phyloP scores from a whole-genome alignment of 1,140 invertebrate species.

The Nasonia giraulti region DNA sequence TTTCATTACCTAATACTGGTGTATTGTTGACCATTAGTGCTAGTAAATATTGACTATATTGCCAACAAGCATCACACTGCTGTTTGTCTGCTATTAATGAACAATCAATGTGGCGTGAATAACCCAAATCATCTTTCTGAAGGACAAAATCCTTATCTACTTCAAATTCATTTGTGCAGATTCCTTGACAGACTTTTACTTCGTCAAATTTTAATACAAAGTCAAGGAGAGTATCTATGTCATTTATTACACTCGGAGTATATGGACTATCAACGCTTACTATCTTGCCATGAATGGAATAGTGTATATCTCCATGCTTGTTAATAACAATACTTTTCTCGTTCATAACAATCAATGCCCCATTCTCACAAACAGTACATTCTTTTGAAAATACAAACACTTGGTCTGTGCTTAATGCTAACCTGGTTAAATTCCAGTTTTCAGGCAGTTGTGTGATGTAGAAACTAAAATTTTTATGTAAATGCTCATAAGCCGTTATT shows the following conservation, averaged over 20 bases:
- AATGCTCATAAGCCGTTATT: conserved; percentile 26
- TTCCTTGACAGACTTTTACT: conserved; percentile 45
- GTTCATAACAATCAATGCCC: conserved; percentile 36
- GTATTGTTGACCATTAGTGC: conserved; percentile 23
- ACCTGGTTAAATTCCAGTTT: conserved; percentile 40
- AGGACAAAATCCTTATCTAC: conserved; percentile 39
- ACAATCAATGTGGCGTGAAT: conserved; percentile 43
- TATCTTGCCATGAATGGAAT: conserved; percentile 43
- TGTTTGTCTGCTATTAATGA: conserved; percentile 34
- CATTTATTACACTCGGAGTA: conserved; percentile 8
- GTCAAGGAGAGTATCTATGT: conserved; percentile 38
- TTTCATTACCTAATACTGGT: conserved; percentile 44
- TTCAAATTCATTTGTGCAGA: conserved; percentile 43
- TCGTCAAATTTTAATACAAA: conserved; percentile 38
- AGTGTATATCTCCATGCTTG: conserved; percentile 29
- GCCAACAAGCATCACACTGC: conserved; percentile 45
- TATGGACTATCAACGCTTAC: not conserved
- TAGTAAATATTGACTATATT: conserved; percentile 48
- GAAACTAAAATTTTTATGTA: conserved; percentile 27
- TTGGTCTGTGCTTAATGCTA: conserved; percentile 24
- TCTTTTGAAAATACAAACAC: conserved; percentile 50
- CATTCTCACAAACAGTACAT: conserved; percentile 42
- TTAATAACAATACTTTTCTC: conserved; percentile 51
- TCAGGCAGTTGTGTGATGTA: conserved; percentile 38
- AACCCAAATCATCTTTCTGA: conserved; percentile 48